Base-by-base conservation (phyloP, 2,113 vertebrate genomes). In the Salvelinus sp. region DNA sequence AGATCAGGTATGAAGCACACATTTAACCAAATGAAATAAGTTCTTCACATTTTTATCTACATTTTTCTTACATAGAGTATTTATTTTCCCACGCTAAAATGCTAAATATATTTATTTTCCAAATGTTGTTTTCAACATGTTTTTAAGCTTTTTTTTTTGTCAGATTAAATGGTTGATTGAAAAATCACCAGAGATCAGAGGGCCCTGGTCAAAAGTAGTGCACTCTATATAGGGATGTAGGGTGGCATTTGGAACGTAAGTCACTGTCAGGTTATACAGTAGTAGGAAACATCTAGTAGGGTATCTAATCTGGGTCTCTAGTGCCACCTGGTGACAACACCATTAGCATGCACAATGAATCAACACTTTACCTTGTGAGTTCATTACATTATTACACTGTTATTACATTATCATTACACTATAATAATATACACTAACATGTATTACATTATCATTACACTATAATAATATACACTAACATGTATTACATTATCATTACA, bases 61-160 rank as follows among this genome's bases (percentile, higher is more conserved):
- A 2, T 44, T 2, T 33, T 60, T 22, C 4, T 38, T 12, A 38
- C 9, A 44, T 60, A 60, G 27, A 62, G 30, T 72, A 16, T 74
- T 74, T 74, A 16, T 74, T 74, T 74, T 30, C 28, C 27, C 62
- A 23, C 62, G 30, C 6, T 22, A 14, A 33, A 72, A 70, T 30
- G 16, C 7, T 1, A 68, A n/a, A 62, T 20, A 73, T 66, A 54
- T 66, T 27, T 67, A 57, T 74, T 74, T 66, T 74, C 72, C 38
- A 44, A 48, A 66, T 23, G n/a, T 18, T 50, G 33, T 48, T 38
- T 33, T 38, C 20, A 10, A 30, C 25, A 20, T 60, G 16, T 27
- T 20, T 28, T 33, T 33, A 5, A 6, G 30, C 6, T 33, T 33
- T 33, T 33, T 30, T 27, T 33, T 20, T 12, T 25, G 3, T 54